phyloP scores from a whole-genome alignment of 1,140 invertebrate genomes.

The Varroa destructor region DNA sequence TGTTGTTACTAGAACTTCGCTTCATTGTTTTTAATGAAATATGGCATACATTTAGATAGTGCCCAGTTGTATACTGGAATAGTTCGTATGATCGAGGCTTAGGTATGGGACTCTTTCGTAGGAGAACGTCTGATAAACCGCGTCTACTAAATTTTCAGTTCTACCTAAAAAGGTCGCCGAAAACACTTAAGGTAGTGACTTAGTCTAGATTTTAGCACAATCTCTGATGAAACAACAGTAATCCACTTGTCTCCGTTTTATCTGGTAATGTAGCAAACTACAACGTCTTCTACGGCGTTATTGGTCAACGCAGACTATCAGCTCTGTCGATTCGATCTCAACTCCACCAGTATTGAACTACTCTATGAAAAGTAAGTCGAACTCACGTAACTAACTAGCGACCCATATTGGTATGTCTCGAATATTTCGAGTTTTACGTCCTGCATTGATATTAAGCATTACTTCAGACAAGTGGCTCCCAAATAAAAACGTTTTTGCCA shows the following conservation, averaged over 20 bases:
- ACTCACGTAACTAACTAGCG: background rate
- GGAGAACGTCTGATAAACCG: too few species aligned
- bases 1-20: background rate
- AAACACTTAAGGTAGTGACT: too few species aligned
- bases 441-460: background rate
- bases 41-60: background rate
- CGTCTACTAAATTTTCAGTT: too few species aligned
- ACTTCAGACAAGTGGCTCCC: background rate
- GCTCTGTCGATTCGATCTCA: background rate
- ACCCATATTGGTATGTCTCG: background rate
- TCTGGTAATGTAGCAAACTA: too few species aligned
- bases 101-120: too few species aligned
- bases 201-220: too few species aligned
- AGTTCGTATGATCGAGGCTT: background rate
- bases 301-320: constrained; percentile 8
- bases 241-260: too few species aligned
- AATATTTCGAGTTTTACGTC: background rate
- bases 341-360: background rate
- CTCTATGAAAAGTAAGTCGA: constrained; percentile 22
- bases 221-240: too few species aligned
- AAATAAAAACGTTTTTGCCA: background rate
- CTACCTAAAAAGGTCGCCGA: too few species aligned
- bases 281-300: background rate
- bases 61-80: background rate
- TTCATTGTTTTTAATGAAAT: background rate